Percentiles rank a stretch among this genome's conserved stretches.
Conservation (phyloP, 2,888 invertebrate genomes). For the Drosophila eohydei region DNA sequence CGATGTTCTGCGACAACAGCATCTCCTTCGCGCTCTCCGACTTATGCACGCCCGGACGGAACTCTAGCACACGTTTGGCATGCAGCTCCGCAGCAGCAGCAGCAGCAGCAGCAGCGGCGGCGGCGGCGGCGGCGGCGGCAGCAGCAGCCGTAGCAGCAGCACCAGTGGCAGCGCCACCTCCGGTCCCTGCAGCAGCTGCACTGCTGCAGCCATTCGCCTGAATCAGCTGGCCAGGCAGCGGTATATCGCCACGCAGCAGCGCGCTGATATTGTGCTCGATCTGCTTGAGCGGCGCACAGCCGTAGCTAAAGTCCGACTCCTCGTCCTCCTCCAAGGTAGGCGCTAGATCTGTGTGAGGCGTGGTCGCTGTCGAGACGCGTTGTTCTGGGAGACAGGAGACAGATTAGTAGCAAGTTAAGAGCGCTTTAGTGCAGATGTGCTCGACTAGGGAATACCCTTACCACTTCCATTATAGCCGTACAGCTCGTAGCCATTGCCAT, state of each 20-base stretch:
- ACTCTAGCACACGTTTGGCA: constrained; percentile 83
- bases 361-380: constrained; percentile 83
- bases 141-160: constrained; percentile 42
- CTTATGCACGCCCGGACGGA: constrained; percentile 89
- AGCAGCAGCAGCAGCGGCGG: constrained; percentile 51
- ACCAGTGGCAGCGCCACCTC: constrained; percentile 61
- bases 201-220: constrained; percentile 30
- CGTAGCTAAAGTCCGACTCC: constrained; percentile 88
- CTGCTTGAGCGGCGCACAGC: constrained; percentile 89
- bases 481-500: constrained; percentile 69
- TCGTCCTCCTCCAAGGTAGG: constrained; percentile 90
- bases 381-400: constrained; percentile 50
- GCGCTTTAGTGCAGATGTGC: no score
- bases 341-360: constrained; percentile 88
- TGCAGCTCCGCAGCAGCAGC: constrained; percentile 76
- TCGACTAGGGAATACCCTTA: constrained; percentile 18
- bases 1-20: constrained; percentile 84
- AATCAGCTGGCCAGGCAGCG: constrained; percentile 48
- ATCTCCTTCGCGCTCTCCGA: constrained; percentile 91
- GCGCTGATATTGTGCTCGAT: constrained; percentile 90
- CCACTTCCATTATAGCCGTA: constrained; percentile 66
- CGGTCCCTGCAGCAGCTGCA: constrained; percentile 2
- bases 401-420: neutral
- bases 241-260: constrained; percentile 86
- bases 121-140: constrained; percentile 64